Evolutionary conservation across 2,113 vertebrate genomes (phyloP).

Genomic region (Takifugu bimaculatus): DNA sequence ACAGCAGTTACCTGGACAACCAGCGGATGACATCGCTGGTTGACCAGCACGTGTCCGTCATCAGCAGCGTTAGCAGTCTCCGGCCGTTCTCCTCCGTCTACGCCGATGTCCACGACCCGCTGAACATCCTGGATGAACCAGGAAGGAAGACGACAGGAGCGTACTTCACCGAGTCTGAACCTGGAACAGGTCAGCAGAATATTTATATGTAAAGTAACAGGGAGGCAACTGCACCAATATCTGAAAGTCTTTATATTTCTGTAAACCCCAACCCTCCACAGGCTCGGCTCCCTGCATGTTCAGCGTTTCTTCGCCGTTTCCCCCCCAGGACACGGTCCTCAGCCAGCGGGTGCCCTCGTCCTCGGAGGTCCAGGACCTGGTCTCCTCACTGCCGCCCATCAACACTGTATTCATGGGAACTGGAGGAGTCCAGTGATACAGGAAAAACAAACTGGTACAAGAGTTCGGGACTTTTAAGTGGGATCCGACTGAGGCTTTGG

Average conservation of each 20-base stretch:
- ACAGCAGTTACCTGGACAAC: conserved; percentile 79
- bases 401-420: conserved; percentile 97
- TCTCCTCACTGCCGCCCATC: conserved; percentile 92
- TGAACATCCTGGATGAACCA: conserved; percentile 88
- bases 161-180: conserved; percentile 78
- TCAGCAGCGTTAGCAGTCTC: conserved; percentile 87
- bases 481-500: too few species aligned
- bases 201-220: neutral
- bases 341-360: conserved; percentile 62
- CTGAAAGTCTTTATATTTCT: neutral
- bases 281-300: conserved; percentile 92
- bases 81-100: conserved; percentile 80
- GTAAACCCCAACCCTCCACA: conserved; percentile 47
- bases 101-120: conserved; percentile 88
- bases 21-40: conserved; percentile 86
- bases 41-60: conserved; percentile 95
- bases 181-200: conserved; percentile 58
- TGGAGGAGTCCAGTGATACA: conserved; percentile 79
- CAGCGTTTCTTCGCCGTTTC: conserved; percentile 76
- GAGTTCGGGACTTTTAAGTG: neutral
- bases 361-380: conserved; percentile 78
- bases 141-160: conserved; percentile 76
- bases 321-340: conserved; percentile 81
- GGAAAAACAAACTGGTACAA: neutral
- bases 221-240: too few species aligned